Percentiles rank a stretch among this genome's conserved stretches.
These are phyloP conservation scores for Apamea sordens DNA, from an alignment of 2,888 invertebrate genomes.

Conservation along the genomic window DNA sequence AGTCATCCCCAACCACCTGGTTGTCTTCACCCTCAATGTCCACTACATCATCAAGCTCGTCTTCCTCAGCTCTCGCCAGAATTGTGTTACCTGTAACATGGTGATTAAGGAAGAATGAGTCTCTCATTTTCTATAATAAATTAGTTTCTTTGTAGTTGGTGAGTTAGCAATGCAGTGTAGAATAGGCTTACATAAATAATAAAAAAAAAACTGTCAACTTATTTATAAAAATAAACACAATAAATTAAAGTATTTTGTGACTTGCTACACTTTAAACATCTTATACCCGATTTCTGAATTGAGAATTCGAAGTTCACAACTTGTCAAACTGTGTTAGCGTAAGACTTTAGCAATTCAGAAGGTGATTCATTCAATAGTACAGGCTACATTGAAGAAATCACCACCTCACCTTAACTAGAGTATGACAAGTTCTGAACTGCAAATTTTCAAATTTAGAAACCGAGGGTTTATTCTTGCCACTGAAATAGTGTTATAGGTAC, in stretches of 20 bases:
- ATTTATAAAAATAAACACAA: background rate
- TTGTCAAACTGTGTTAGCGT: too few relatives aligned
- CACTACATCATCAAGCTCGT: constrained; percentile 93
- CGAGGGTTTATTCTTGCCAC: background rate
- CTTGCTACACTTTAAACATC: background rate
- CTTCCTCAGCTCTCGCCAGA: constrained; percentile 92
- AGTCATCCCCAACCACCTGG: constrained; percentile 91
- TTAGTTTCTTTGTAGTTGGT: background rate
- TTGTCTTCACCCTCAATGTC: constrained; percentile 92
- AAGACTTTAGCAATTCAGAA: background rate
- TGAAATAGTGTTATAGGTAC: background rate
- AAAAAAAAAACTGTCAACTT: background rate
- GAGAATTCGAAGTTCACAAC: background rate
- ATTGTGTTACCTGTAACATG: constrained; percentile 82
- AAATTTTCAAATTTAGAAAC: background rate
- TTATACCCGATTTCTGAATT: background rate
- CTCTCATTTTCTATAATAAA: background rate
- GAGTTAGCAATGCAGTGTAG: background rate
- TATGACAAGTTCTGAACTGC: background rate
- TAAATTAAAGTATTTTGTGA: background rate
- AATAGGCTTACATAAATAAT: background rate
- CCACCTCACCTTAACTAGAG: background rate
- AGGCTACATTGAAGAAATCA: background rate
- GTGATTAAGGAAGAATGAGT: background rate
- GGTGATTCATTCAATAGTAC: background rate